phyloP scores from a whole-genome alignment of 2,113 vertebrate genomes.

The Atractosteus spatula region DNA sequence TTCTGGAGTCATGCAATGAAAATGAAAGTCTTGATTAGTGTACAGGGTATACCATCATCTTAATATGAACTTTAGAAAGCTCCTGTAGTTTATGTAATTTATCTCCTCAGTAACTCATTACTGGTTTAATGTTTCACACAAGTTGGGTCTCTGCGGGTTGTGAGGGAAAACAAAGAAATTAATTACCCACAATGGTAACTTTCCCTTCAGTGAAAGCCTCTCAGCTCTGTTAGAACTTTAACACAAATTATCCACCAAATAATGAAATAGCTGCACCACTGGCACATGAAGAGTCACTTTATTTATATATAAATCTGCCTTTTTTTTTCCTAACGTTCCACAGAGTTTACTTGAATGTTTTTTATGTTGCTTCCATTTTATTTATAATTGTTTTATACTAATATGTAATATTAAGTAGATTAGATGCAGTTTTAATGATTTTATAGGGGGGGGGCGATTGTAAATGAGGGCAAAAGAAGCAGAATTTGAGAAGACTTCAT shows the following conservation, averaged over 20 bases:
- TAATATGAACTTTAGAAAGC: no score
- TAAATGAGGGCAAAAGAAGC: neutral
- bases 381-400: constrained; percentile 22
- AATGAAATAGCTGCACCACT: constrained; percentile 1
- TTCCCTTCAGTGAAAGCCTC: neutral
- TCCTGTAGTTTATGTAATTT: no score
- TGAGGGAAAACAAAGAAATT: no score
- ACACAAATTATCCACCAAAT: neutral
- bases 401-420: constrained; percentile 9
- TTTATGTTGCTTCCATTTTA: constrained; percentile 16
- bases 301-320: neutral
- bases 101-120: no score
- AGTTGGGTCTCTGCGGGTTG: no score
- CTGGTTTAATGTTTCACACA: no score
- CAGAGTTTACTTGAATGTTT: constrained; percentile 27
- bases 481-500: no score
- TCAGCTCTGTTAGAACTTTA: neutral
- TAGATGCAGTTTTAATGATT: neutral
- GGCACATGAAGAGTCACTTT: constrained; percentile 17
- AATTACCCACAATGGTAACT: no score
- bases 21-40: no score
- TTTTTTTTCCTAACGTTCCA: neutral
- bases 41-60: no score
- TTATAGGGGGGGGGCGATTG: neutral
- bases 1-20: no score